Percentiles rank a stretch among this genome's conserved stretches.
Conservation (phyloP, 2,113 vertebrate species). For the Myiozetetes cayanensis region DNA sequence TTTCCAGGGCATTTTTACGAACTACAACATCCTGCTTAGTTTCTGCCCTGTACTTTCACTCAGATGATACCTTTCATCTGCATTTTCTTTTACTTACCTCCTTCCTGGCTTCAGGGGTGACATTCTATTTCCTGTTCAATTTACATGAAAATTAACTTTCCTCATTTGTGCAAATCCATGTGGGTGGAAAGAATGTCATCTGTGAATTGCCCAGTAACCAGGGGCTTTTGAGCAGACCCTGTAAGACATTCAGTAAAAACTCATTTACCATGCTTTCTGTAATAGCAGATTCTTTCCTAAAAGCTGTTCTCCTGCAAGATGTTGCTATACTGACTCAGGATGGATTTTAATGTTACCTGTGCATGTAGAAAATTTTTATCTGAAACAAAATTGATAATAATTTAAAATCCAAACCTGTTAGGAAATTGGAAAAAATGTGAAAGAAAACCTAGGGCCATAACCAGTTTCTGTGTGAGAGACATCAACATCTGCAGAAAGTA, state of each 20-base stretch:
- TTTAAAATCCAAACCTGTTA: background rate
- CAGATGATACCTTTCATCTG: background rate
- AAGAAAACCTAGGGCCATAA: background rate
- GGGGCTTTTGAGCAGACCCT: background rate
- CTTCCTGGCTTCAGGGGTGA: background rate
- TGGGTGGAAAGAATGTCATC: background rate
- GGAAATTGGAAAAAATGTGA: background rate
- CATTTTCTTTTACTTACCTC: background rate
- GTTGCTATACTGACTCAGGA: background rate
- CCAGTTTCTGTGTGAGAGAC: background rate
- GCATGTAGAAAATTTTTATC: background rate
- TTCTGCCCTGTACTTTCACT: background rate
- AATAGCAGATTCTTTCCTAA: background rate
- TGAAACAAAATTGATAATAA: background rate
- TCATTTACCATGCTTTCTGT: background rate
- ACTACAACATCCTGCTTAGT: background rate
- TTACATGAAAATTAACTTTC: slow-evolving; percentile 43
- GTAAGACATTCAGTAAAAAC: background rate
- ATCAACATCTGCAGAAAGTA: background rate
- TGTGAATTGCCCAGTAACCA: background rate
- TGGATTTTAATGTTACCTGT: background rate
- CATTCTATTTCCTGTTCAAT: slow-evolving; percentile 30
- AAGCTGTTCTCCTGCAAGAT: background rate
- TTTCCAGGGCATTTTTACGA: background rate
- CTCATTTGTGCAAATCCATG: background rate